Base-by-base conservation (phyloP, 2,888 invertebrate genomes). In the Argyresthia goedartella region DNA sequence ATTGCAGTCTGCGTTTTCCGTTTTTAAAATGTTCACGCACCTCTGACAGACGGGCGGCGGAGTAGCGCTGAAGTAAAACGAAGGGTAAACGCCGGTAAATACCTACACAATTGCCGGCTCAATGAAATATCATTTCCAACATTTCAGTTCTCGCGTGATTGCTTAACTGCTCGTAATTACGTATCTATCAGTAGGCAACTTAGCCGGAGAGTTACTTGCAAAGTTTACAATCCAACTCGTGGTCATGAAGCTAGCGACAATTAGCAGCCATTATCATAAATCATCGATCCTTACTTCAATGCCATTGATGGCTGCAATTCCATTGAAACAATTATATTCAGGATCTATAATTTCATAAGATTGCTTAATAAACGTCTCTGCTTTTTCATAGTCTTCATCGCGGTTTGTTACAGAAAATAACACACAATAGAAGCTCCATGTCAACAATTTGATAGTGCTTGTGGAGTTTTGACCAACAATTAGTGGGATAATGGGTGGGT, bases 331-430 rank as follows among this genome's bases (percentile, higher is more conserved):
- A 79, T 77, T 74, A 78, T 15, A 69, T 60, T 63, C 59, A 69
- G 65, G 60, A 69, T 74, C 65, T 71, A 71, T 71, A 75, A 76
- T 76, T 71, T 60, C 58, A 69, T 61, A 58, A 79, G 81, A 85
- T 81, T 78, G 76, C 72, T 76, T 76, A 76, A 81, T 84, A 64
- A 61, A 67, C 62, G 66, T 66, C 62, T 66, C 68, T 4, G 25
- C 25, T 6, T 25, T 25, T 65, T 66, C 61, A 44, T n/a, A 45
- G 25, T 44, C 36, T 75, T 67, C 66, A 36, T 25, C 65, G 59
- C 58, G 55, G 55, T 63, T 71, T 53, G 69, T 69, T 69, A 67
- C 49, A 63, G 59, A 59, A 69, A 75, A 77, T 75, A 69, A 67
- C 39, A 9, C 39, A 39, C 8, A 13, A 36, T 48, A 48, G 48